Evolutionary conservation across 2,888 invertebrate genomes (phyloP).

Genomic region (Tenthredo mesomela): DNA sequence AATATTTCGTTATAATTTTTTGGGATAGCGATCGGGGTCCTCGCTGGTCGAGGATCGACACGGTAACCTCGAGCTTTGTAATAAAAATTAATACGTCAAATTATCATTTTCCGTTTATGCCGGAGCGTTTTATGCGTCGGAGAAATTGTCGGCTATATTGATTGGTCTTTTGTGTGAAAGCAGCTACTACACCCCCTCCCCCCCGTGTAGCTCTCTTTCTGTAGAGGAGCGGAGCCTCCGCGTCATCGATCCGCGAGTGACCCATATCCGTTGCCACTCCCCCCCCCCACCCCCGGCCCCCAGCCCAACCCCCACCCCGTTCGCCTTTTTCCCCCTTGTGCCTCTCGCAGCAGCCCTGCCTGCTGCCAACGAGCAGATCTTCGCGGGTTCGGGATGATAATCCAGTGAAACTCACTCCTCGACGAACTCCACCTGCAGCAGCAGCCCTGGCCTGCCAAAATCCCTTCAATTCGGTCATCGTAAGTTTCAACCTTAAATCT

Average conservation of each 20-base stretch:
- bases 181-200: slow-evolving; percentile 56
- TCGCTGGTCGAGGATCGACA: slow-evolving; percentile 40
- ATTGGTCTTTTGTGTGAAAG: slow-evolving; percentile 74
- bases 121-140: slow-evolving; percentile 66
- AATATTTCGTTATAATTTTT: slow-evolving; percentile 21
- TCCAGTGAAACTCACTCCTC: slow-evolving; percentile 69
- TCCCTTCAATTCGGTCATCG: slow-evolving; percentile 77
- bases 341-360: slow-evolving; percentile 67
- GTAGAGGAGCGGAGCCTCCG: slow-evolving; percentile 73
- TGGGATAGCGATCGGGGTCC: slow-evolving; percentile 27
- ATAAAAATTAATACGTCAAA: not conserved
- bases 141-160: slow-evolving; percentile 73
- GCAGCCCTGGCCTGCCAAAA: slow-evolving; percentile 77
- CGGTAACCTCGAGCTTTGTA: not conserved
- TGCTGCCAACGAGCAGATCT: slow-evolving; percentile 70
- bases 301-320: slow-evolving; percentile 55
- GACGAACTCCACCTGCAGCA: slow-evolving; percentile 66
- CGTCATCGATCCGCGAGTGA: slow-evolving; percentile 76
- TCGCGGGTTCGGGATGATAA: slow-evolving; percentile 71
- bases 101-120: not conserved
- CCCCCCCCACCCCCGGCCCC: slow-evolving; percentile 59
- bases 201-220: slow-evolving; percentile 58
- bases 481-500: slow-evolving; percentile 66
- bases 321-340: slow-evolving; percentile 44
- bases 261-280: slow-evolving; percentile 72